phyloP scores from a whole-genome alignment of 2,888 invertebrate species.

The Aspidapion aeneum region DNA sequence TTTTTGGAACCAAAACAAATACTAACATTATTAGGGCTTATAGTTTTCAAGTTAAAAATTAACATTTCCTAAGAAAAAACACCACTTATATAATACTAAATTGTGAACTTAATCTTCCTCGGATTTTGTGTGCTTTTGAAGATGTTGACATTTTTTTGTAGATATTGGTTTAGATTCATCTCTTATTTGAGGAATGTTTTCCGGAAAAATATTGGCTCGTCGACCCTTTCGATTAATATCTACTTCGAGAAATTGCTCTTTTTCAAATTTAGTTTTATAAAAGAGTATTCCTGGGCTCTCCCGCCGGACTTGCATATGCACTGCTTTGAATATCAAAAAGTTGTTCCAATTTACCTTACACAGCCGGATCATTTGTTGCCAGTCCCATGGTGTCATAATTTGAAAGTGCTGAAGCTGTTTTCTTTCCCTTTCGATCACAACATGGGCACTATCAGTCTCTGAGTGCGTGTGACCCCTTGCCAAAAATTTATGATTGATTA shows the following conservation, averaged over 20 bases:
- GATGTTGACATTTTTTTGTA: background rate
- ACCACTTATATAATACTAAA: too few species aligned
- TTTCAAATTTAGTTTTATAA: slow-evolving; percentile 12
- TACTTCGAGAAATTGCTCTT: background rate
- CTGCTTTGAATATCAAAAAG: slow-evolving; percentile 19
- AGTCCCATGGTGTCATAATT: slow-evolving; percentile 23
- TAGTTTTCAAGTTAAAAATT: too few species aligned
- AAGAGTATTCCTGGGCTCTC: slow-evolving; percentile 10
- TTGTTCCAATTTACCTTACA: background rate
- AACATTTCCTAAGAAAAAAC: too few species aligned
- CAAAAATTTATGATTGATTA: slow-evolving; percentile 21
- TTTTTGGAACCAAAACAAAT: too few species aligned
- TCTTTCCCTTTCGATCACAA: slow-evolving; percentile 17
- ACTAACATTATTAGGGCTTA: too few species aligned
- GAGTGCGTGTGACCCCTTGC: slow-evolving; percentile 23
- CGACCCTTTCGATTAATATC: slow-evolving; percentile 8
- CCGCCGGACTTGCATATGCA: slow-evolving; percentile 16
- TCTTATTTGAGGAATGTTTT: background rate
- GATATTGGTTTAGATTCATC: background rate
- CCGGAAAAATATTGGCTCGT: background rate
- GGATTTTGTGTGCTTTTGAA: background rate
- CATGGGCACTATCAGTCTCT: slow-evolving; percentile 19
- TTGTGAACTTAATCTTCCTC: background rate
- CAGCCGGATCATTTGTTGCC: slow-evolving; percentile 17
- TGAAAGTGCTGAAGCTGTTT: slow-evolving; percentile 18